Evolutionary conservation across 1,140 invertebrate species (phyloP), one percentile per base, ranked within the genome.

Genomic region (Diabrotica virgifera): DNA sequence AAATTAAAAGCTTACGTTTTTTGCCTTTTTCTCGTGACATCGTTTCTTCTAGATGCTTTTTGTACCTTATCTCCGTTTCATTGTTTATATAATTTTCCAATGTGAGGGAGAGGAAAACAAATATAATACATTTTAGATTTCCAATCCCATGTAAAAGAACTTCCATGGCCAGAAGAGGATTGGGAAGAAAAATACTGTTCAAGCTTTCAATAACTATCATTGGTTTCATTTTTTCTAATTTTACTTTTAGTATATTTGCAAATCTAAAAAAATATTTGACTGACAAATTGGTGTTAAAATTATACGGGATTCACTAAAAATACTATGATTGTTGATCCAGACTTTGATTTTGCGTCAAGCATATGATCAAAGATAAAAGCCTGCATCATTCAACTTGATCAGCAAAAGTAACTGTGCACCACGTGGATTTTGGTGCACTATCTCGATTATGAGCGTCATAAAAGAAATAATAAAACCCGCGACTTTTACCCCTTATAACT

Each of bases 181-280:
- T 59, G 8, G 24, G 51, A 10, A 76, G 62, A 64, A 77, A 75
- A 8, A 59, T 53, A 40, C 71, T 74, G 7, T 62, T 37, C 52
- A 76, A 67, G 50, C 67, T 72, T 62, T 74, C 72, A n/a, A 77
- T 71, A 14, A 77, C 65, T 11, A 77, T 5, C 11, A 67, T 68
- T 51, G 51, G 38, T 24, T 53, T 52, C 57, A 69, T 67, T 8
- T 54, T 51, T 2, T 58, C 36, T 24, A 75, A 59, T 60, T 67
- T 71, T 9, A 65, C 24, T 55, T 66, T 65, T n/a, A 77, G 46
- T 11, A 77, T 50, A 40, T 72, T 46, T 6, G 40, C 40, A n/a
- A 10, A 46, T 46, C 40, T 46, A n/a, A 46, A 46, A 46, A 46
- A 5, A 46, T 46, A 46, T n/a, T 10, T 24, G 24, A 2, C 1